Evolutionary conservation across 2,888 invertebrate genomes (phyloP), one percentile per base, ranked within the genome.

Genomic region (Amblyjoppa fuscipennis): DNA sequence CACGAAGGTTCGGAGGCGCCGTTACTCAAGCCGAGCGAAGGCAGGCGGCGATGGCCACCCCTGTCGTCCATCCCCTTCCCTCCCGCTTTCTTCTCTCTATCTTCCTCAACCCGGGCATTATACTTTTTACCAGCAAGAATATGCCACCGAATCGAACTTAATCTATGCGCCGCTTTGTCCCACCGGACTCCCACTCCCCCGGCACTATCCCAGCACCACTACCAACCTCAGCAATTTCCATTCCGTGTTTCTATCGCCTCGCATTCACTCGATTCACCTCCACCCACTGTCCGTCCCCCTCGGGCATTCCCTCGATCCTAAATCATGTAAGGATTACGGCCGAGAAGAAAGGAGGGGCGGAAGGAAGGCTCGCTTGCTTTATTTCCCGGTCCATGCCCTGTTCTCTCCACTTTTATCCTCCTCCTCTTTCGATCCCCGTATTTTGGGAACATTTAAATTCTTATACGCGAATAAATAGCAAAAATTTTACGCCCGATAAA

Each of bases 401-500:
- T 68, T 83, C 84, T 84, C 76, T 83, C 68, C 74, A 28, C 73
- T 83, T 79, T 70, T 70, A 38, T 83, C 74, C 85, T 81, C 69
- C 77, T 61, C 77, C 81, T 74, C 74, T 61, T 74, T 70, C 68
- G 51, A 81, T 70, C 85, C 64, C 61, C 90, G 91, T 92, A 92
- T 93, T 93, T 93, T 91, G 91, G 91, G 92, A 93, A 93, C 94
- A 94, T 94, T 94, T 94, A 94, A 94, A 94, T 94, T 94, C 94
- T 93, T 93, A 93, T 94, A 94, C 93, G 94, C 93, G 94, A 94
- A 94, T 94, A 93, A 94, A 94, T 94, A 94, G 94, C 93, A 92
- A 94, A 94, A 94, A 94, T 94, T 94, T 94, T 92, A 94, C 93
- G 94, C 93, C 92, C 94, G 91, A 94, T 94, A 94, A 94, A 94